phyloP scores from a whole-genome alignment of 1,140 invertebrate genomes.

The Ctenoplectra terminalis region DNA sequence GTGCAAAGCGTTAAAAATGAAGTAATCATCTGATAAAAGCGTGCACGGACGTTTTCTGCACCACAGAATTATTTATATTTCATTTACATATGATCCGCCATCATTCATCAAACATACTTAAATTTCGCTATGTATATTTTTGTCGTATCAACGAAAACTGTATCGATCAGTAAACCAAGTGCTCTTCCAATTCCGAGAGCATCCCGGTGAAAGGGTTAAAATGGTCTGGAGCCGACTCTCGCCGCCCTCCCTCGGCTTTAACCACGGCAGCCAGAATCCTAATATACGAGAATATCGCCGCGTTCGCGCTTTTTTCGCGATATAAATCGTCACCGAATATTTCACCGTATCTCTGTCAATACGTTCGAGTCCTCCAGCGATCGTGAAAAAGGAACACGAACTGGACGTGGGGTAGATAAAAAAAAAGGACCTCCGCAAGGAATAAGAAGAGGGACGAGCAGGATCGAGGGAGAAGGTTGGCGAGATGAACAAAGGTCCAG shows the following conservation, averaged over 20 bases:
- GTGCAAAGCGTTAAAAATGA: too few relatives aligned
- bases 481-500: conserved; percentile 59
- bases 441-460: conserved; percentile 20
- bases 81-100: too few relatives aligned
- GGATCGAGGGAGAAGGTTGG: conserved; percentile 33
- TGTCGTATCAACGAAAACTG: too few relatives aligned
- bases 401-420: neutral
- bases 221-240: neutral
- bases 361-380: conserved; percentile 14
- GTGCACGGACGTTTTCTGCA: too few relatives aligned
- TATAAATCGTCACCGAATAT: conserved; percentile 56
- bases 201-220: too few relatives aligned
- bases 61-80: too few relatives aligned
- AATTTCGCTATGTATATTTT: too few relatives aligned
- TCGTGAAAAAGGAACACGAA: conserved; percentile 44
- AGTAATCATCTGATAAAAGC: too few relatives aligned
- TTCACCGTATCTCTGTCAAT: conserved; percentile 41
- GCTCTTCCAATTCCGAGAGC: too few relatives aligned
- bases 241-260: neutral
- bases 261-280: neutral
- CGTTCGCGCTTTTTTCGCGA: conserved; percentile 19
- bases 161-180: too few relatives aligned
- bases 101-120: too few relatives aligned
- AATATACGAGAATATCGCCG: conserved; percentile 18
- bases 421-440: neutral